Conservation (phyloP, 2,797 vertebrate species). For the Oreochromis mossambicus region DNA sequence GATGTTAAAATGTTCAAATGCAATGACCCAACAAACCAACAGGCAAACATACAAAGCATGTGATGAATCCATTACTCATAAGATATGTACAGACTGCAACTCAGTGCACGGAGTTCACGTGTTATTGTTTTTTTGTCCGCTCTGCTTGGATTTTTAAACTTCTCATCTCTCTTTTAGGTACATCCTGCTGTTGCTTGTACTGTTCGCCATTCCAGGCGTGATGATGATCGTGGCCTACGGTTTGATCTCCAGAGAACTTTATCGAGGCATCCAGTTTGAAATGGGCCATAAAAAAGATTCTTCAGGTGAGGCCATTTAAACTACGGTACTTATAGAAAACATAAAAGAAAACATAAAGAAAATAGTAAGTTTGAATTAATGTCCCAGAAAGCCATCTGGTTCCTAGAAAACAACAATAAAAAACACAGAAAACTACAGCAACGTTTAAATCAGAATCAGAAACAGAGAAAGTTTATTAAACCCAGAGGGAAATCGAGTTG, state of each 20-base stretch:
- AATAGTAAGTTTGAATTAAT: neutral
- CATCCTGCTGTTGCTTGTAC: constrained; percentile 83
- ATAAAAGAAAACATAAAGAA: neutral
- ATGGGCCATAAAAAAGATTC: constrained; percentile 77
- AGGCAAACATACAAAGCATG: neutral
- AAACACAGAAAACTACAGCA: neutral
- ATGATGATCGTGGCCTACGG: constrained; percentile 93
- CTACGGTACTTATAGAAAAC: neutral
- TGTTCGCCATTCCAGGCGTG: constrained; percentile 92
- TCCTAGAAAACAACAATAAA: neutral
- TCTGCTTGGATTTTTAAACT: neutral
- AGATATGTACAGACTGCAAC: neutral
- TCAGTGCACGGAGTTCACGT: neutral
- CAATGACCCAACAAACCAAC: neutral
- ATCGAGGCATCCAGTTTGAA: constrained; percentile 90
- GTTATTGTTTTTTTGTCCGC: neutral
- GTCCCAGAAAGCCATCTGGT: neutral
- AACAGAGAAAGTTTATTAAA: neutral
- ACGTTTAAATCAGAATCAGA: neutral
- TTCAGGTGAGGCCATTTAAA: constrained; percentile 64
- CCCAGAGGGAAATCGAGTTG: neutral
- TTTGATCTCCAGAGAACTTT: constrained; percentile 94
- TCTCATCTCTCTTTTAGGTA: constrained; percentile 75
- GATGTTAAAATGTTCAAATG: neutral
- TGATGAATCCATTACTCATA: neutral